These are phyloP conservation scores for Lepidonotus clava DNA, from an alignment of 2,888 invertebrate genomes.

Conservation along the genomic window DNA sequence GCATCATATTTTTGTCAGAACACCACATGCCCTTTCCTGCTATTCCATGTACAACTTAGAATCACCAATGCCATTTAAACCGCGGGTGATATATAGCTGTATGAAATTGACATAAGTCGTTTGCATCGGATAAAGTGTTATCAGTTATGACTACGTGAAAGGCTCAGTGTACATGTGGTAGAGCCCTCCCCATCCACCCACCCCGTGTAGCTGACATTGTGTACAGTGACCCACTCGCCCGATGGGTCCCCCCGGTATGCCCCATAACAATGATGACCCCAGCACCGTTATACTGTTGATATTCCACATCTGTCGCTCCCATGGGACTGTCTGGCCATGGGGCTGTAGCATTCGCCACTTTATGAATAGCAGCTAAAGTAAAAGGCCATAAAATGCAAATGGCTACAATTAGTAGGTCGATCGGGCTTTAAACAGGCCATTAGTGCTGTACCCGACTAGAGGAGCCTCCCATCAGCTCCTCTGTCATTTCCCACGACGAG, in stretches of 20 bases:
- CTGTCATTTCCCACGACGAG: background rate
- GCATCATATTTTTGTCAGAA: no score
- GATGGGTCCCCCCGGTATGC: background rate
- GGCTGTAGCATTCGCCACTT: background rate
- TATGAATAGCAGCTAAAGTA: conserved; percentile 27
- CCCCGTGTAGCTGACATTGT: no score
- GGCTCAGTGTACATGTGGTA: no score
- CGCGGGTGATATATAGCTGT: no score
- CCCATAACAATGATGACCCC: background rate
- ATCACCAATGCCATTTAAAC: no score
- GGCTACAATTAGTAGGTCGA: background rate
- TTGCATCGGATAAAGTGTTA: no score
- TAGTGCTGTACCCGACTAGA: background rate
- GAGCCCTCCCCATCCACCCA: no score
- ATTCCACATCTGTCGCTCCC: conserved; percentile 29
- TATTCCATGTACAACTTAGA: no score
- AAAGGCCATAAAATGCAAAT: conserved; percentile 41
- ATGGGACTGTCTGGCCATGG: background rate
- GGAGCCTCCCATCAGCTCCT: background rate
- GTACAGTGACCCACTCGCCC: background rate
- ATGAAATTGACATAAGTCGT: no score
- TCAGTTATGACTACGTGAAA: no score
- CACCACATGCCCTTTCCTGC: no score
- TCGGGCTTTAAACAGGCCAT: background rate
- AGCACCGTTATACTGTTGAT: background rate